Evolutionary conservation across 2,888 invertebrate genomes (phyloP), one percentile per base, ranked within the genome.

Genomic region (Caenorhabditis sp.): DNA sequence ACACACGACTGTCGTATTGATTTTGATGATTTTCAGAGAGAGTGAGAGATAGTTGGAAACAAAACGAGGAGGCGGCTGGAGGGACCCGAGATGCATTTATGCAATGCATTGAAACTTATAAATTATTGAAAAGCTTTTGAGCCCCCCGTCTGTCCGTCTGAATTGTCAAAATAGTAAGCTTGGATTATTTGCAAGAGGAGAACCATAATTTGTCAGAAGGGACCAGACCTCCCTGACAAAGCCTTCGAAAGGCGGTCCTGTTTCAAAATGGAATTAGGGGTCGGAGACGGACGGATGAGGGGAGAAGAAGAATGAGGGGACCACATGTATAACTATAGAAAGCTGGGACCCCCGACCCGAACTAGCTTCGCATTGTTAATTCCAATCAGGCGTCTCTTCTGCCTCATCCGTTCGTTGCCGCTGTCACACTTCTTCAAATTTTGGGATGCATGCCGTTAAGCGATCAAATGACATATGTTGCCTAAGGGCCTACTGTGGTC

Each of bases 391-490:
- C 74, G 28, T 37, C 50, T 70, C 56, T 70, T 56, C 56, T 56
- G 62, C 20, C 50, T 69, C 62, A 69, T 78, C 37, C 60, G 28
- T 47, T 58, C 78, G 51, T 68, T 44, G 53, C 35, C 64, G 51
- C 65, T 64, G 69, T 70, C 64, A 60, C 70, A 64, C 56, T 56
- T 69, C 62, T 65, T 65, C 65, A 65, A 62, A 60, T 51, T 67
- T 79, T 32, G 51, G 28, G 50, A 67, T 18, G 64, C 53, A 67
- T 18, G 64, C 53, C 65, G 70, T 79, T 70, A 65, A 65, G 58
- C 71, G 70, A 71, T 79, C 60, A 60, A 44, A 79, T 65, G 79
- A 67, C 70, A 79, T 71, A 71, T 79, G 79, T 71, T 70, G 79
- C 70, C 65, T 44, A 61, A 71, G 58, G 70, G 70, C 44, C 56